These are phyloP conservation scores for Channallabes apus DNA, from an alignment of 2,797 vertebrate genomes.

Conservation along the genomic window DNA sequence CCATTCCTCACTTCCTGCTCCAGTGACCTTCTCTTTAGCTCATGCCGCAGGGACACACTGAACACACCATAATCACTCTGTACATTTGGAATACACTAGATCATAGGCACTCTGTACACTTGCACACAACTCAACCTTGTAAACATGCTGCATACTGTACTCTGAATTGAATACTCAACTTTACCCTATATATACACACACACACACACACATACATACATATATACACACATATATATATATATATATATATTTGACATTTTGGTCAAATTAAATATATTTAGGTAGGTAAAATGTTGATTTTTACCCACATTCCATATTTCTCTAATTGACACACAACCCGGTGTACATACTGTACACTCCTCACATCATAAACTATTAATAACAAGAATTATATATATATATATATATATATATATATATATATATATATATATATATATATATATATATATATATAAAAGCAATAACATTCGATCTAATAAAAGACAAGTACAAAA, in stretches of 20 bases:
- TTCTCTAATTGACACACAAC: slow-evolving; percentile 2
- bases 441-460: too few species aligned
- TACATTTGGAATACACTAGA: neutral
- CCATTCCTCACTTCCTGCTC: slow-evolving; percentile 36
- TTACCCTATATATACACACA: neutral
- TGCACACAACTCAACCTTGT: neutral
- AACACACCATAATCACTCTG: neutral
- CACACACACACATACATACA: neutral
- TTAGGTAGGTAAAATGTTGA: too few species aligned
- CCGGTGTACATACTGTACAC: neutral
- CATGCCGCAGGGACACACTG: slow-evolving; percentile 26
- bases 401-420: too few species aligned
- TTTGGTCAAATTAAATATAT: too few species aligned
- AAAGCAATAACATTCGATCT: too few species aligned
- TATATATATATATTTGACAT: too few species aligned
- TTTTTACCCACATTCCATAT: neutral
- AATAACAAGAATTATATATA: neutral
- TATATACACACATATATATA: too few species aligned
- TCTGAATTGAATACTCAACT: neutral
- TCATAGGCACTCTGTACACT: neutral
- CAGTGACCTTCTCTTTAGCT: slow-evolving; percentile 28
- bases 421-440: too few species aligned
- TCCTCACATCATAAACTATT: too few species aligned
- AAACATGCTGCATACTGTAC: neutral
- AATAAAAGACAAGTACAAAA: neutral